Evolutionary conservation across 2,888 invertebrate genomes (phyloP), one percentile per base, ranked within the genome.

Genomic region (Hyposoter didymator): DNA sequence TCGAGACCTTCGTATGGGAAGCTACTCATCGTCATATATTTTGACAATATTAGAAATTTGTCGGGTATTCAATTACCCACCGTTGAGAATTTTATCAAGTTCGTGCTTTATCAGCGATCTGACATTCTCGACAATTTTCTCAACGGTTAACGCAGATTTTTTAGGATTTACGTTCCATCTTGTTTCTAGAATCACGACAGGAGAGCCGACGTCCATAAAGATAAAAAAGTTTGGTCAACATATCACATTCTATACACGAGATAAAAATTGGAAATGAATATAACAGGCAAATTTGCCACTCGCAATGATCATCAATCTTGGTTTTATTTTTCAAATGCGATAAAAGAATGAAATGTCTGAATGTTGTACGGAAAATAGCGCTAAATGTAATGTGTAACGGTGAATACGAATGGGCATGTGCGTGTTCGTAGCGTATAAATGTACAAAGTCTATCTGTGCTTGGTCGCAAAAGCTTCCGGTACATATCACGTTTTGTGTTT

Each of bases 401-500:
- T 22, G 22, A n/a, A 47, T 39, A 39, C 39, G 39, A 10, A 64
- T 47, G 43, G 14, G 8, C 47, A 59, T 64, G 22, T 47, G 17
- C 39, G 39, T 62, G 49, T 32, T 19, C 19, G 47, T 62, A 28
- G 3, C 4, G 10, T 39, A 59, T 52, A 52, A 35, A 67, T 28
- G 28, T 66, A 28, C 39, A 35, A 45, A 69, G 32, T 35, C 19
- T 69, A 69, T 69, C 69, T 17, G 43, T 14, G 35, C 72, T 72
- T n/a, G 59, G 55, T 22, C 45, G 55, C 32, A 10, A 55, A 45
- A 72, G 78, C 78, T 82, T 82, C 76, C 82, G 82, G 78, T 73
- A 67, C 66, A 66, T 73, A 82, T 82, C 66, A 72, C 82, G 66
- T 78, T 78, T 79, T 82, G 76, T 72, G 82, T 82, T 64, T 49